These are phyloP conservation scores for Telenomus remus DNA, from an alignment of 1,140 invertebrate species.

Conservation along the genomic window DNA sequence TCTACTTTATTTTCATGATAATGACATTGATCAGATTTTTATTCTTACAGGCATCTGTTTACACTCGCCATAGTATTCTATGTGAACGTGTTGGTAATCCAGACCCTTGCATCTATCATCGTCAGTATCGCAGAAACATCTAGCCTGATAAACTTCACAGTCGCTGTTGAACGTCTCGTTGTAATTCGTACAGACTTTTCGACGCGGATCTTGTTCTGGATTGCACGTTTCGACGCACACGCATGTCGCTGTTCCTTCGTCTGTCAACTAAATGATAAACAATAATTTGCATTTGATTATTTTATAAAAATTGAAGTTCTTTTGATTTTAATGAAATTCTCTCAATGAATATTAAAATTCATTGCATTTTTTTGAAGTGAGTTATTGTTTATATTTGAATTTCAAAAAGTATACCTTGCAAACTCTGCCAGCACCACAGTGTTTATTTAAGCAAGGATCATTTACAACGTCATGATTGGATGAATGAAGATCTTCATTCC, in stretches of 20 bases:
- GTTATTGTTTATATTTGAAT: too few relatives aligned
- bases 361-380: too few relatives aligned
- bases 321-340: slow-evolving; percentile 8
- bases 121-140: slow-evolving; percentile 89
- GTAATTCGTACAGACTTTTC: slow-evolving; percentile 93
- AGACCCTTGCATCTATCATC: slow-evolving; percentile 83
- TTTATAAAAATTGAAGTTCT: neutral
- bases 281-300: slow-evolving; percentile 7
- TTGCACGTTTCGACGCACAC: slow-evolving; percentile 90
- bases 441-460: slow-evolving; percentile 89
- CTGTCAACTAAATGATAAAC: slow-evolving; percentile 67
- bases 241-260: slow-evolving; percentile 86
- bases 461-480: slow-evolving; percentile 41
- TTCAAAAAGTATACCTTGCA: slow-evolving; percentile 79
- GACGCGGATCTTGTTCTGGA: slow-evolving; percentile 84
- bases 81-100: slow-evolving; percentile 90
- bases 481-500: slow-evolving; percentile 45
- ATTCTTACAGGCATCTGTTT: slow-evolving; percentile 81
- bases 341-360: slow-evolving; percentile 1
- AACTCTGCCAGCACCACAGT: slow-evolving; percentile 91
- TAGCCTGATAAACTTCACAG: slow-evolving; percentile 92
- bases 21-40: too few relatives aligned
- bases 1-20: too few relatives aligned
- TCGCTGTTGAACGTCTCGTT: slow-evolving; percentile 96
- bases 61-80: slow-evolving; percentile 93